A percentile compares a stretch with the other conserved stretches of the same genome.
These are phyloP conservation scores for Hydrocynus forskahlii DNA, from an alignment of 2,797 vertebrate species.

Conservation along the genomic window DNA sequence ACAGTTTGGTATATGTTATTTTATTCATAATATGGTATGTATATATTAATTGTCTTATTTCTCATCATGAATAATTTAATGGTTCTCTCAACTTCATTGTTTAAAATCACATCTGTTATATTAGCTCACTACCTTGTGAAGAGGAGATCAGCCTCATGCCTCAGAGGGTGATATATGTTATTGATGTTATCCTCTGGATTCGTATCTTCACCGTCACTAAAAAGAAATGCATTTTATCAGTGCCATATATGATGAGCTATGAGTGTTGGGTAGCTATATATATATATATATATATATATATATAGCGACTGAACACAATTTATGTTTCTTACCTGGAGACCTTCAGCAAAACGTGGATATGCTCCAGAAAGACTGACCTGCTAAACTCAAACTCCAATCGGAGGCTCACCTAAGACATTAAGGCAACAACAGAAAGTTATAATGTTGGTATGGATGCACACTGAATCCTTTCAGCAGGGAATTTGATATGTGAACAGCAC, in stretches of 20 bases:
- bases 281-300: no score
- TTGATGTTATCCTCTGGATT: conserved; percentile 85
- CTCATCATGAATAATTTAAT: conserved; percentile 5
- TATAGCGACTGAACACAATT: not conserved
- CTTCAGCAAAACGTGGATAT: conserved; percentile 77
- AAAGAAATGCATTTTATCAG: conserved; percentile 8
- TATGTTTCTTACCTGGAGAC: conserved; percentile 77
- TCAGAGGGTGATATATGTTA: conserved; percentile 82
- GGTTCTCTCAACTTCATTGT: not conserved
- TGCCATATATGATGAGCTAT: no score
- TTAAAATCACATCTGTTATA: not conserved
- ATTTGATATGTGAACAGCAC: not conserved
- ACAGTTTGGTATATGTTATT: not conserved
- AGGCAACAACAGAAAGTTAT: not conserved
- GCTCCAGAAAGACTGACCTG: conserved; percentile 81
- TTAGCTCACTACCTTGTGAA: conserved; percentile 86
- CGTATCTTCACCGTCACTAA: conserved; percentile 87
- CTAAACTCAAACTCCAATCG: conserved; percentile 92
- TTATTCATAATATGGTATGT: not conserved
- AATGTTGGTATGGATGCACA: not conserved
- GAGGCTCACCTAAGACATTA: conserved; percentile 82
- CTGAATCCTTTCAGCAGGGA: not conserved
- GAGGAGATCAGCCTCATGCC: conserved; percentile 88
- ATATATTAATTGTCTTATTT: not conserved
- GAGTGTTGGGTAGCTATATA: no score